Conservation (phyloP, 2,113 vertebrate species). For the Ciconia stormi region DNA sequence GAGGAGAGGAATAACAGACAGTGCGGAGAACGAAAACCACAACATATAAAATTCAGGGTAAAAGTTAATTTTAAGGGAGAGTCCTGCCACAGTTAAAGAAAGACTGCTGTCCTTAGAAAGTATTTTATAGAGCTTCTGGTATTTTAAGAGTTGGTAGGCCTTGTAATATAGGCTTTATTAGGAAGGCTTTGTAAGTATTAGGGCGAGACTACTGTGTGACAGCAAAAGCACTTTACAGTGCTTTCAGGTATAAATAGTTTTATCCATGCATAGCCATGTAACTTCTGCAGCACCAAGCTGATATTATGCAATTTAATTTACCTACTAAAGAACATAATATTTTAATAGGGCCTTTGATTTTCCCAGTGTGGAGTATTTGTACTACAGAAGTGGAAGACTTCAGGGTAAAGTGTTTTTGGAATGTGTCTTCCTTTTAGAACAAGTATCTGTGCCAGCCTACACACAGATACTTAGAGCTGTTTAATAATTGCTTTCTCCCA, state of each 20-base stretch:
- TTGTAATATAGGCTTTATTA: neutral
- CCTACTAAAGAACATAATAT: neutral
- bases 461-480: neutral
- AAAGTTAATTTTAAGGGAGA: neutral
- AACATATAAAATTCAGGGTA: neutral
- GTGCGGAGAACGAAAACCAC: neutral
- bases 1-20: neutral
- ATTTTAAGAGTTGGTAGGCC: neutral
- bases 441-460: neutral
- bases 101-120: neutral
- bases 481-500: constrained; percentile 20
- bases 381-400: neutral
- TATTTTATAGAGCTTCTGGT: neutral
- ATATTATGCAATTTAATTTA: neutral
- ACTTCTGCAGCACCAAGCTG: neutral
- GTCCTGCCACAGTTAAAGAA: neutral
- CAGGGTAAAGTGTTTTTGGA: neutral
- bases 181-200: neutral
- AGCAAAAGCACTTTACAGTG: neutral
- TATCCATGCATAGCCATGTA: neutral
- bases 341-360: neutral
- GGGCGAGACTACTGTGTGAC: neutral
- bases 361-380: neutral
- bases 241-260: neutral
- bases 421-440: neutral